Evolutionary conservation across 2,888 invertebrate genomes (phyloP).

Genomic region (Podotricha telesiphe): DNA sequence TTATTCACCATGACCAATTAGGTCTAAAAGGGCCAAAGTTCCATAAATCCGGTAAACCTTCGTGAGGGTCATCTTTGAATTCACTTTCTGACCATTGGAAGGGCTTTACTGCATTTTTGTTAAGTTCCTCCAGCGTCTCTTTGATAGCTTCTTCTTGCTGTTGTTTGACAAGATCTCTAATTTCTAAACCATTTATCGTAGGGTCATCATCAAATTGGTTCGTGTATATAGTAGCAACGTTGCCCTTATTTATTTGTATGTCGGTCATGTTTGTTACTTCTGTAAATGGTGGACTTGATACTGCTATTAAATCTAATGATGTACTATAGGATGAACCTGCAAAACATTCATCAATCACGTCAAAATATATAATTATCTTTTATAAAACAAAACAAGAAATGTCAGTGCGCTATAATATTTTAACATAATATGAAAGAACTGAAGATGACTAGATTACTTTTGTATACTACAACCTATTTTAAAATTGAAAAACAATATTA

Average conservation of each 20-base stretch:
- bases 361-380: neutral
- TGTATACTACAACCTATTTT: neutral
- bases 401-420: neutral
- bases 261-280: constrained; percentile 55
- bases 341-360: constrained; percentile 28
- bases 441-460: too few species aligned
- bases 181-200: constrained; percentile 66
- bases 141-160: constrained; percentile 68
- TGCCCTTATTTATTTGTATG: constrained; percentile 68
- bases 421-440: too few species aligned
- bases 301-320: constrained; percentile 61
- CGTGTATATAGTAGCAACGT: constrained; percentile 71
- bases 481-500: neutral
- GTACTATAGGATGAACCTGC: constrained; percentile 50
- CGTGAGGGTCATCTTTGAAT: constrained; percentile 85
- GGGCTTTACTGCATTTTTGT: constrained; percentile 73
- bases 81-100: constrained; percentile 90
- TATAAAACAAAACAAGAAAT: neutral
- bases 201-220: constrained; percentile 71
- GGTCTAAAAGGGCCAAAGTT: constrained; percentile 85
- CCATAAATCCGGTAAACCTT: constrained; percentile 90
- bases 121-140: constrained; percentile 62
- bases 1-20: constrained; percentile 83
- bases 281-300: constrained; percentile 72
- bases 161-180: constrained; percentile 68